These are phyloP conservation scores for Tethea ocularis DNA, from an alignment of 2,888 invertebrate genomes.

Conservation along the genomic window DNA sequence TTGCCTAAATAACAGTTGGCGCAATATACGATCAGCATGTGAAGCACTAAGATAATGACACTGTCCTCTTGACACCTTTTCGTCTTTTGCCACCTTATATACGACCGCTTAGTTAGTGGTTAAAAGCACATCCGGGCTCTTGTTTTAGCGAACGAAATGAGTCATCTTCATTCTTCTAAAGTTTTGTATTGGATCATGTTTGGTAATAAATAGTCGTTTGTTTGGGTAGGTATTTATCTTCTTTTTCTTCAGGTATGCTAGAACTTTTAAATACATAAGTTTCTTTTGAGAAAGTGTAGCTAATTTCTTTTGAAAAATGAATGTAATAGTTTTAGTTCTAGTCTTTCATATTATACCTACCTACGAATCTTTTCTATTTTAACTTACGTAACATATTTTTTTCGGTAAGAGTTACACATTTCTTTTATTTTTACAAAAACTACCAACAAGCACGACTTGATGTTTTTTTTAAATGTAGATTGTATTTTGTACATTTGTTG, in stretches of 20 bases:
- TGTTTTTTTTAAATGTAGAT: too few species aligned
- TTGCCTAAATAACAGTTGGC: conserved; percentile 10
- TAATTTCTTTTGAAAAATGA: neutral
- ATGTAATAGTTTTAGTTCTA: neutral
- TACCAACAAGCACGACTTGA: too few species aligned
- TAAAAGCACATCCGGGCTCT: neutral
- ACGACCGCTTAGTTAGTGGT: neutral
- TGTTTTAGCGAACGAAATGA: neutral
- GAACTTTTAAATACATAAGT: neutral
- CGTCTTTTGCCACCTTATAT: neutral
- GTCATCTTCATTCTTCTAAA: neutral
- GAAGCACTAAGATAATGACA: conserved; percentile 4
- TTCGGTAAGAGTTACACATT: too few species aligned
- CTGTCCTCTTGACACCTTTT: conserved; percentile 1
- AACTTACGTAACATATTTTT: too few species aligned
- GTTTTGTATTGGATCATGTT: neutral
- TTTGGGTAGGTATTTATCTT: neutral
- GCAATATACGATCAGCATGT: neutral
- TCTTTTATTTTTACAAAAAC: too few species aligned
- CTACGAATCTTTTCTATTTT: too few species aligned
- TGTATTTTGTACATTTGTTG: too few species aligned
- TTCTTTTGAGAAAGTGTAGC: neutral
- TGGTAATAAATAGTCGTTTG: neutral
- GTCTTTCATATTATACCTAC: too few species aligned
- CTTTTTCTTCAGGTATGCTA: neutral